Evolutionary conservation across 2,113 vertebrate genomes (phyloP).

Genomic region (Collichthys lucidus): DNA sequence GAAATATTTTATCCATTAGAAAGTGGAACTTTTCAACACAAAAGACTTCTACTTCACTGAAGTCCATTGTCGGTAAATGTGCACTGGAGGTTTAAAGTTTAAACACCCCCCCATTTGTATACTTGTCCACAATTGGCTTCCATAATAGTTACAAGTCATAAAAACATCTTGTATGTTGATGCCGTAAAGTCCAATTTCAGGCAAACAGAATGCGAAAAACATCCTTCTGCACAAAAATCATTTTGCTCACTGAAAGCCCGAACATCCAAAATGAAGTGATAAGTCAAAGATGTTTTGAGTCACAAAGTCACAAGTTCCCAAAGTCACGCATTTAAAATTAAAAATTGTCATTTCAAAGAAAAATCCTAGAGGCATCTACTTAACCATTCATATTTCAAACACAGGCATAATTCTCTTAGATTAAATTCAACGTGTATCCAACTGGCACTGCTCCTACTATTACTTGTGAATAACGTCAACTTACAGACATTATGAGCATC

Average conservation of each 20-base stretch:
- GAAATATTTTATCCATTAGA: not conserved
- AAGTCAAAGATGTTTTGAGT: not conserved
- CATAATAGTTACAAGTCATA: not conserved
- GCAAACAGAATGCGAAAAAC: not conserved
- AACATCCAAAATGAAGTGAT: not conserved
- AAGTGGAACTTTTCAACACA: not conserved
- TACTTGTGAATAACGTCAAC: not conserved
- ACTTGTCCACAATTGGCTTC: not conserved
- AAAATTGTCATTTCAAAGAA: not conserved
- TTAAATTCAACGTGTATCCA: not conserved
- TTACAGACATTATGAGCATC: not conserved
- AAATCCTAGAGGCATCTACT: not conserved
- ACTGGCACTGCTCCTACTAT: not conserved
- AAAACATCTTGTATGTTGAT: not conserved
- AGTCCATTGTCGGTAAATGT: not conserved
- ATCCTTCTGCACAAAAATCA: not conserved
- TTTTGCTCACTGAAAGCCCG: too few relatives aligned
- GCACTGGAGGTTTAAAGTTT: not conserved
- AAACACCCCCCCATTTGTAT: not conserved
- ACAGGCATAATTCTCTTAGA: not conserved
- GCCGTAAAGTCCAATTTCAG: not conserved
- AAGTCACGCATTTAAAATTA: not conserved
- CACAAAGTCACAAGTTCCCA: not conserved
- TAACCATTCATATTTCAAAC: not conserved
- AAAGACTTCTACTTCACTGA: not conserved